phyloP scores from a whole-genome alignment of 2,888 invertebrate species.

The Rutpela maculata region DNA sequence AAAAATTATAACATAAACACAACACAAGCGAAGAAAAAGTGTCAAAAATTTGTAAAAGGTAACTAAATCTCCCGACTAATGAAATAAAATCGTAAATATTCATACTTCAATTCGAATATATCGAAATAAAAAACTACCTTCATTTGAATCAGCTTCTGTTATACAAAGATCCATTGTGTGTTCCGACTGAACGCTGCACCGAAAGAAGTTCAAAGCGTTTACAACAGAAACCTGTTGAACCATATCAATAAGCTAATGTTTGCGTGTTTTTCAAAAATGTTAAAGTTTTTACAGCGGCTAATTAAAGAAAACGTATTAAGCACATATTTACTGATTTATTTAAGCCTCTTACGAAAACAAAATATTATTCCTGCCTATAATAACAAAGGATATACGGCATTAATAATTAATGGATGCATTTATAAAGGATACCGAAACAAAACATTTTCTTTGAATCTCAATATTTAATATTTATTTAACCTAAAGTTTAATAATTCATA shows the following conservation, averaged over 20 bases:
- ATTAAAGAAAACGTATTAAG: constrained; percentile 19
- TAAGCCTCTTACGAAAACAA: constrained; percentile 39
- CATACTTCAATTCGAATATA: background rate
- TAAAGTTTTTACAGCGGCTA: constrained; percentile 29
- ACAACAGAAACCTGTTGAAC: background rate
- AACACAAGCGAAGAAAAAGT: too few relatives aligned
- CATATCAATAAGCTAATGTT: constrained; percentile 26
- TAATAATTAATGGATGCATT: constrained; percentile 19
- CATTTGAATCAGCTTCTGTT: background rate
- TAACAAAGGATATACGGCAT: constrained; percentile 21
- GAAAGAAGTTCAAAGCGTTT: background rate
- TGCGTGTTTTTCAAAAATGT: constrained; percentile 12
- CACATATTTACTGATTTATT: constrained; percentile 41
- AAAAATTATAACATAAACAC: too few relatives aligned
- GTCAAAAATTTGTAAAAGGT: too few relatives aligned
- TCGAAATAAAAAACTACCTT: background rate
- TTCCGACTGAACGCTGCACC: background rate
- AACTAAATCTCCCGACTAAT: too few relatives aligned
- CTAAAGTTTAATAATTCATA: constrained; percentile 38
- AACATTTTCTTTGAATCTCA: constrained; percentile 21
- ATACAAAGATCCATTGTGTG: background rate
- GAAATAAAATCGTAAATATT: background rate
- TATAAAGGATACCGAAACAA: constrained; percentile 20
- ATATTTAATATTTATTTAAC: constrained; percentile 24
- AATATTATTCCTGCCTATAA: constrained; percentile 42